Conservation (phyloP, 2,113 vertebrate species). For the Pyxicephalus adspersus region DNA sequence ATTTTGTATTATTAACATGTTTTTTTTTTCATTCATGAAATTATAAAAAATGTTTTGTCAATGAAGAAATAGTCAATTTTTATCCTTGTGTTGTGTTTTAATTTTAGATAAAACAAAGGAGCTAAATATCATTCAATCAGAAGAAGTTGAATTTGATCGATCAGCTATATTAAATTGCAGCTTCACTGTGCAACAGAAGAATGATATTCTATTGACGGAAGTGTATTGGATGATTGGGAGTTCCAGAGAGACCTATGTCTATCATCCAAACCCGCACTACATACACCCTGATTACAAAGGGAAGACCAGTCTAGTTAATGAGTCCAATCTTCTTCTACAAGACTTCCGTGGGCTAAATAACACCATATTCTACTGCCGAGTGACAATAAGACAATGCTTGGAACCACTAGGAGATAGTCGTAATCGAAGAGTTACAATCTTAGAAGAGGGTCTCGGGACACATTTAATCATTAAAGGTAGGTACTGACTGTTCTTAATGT, state of each 20-base stretch:
- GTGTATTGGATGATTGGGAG: slow-evolving; percentile 32
- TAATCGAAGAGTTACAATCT: neutral
- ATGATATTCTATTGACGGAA: neutral
- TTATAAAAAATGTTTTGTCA: too few species aligned
- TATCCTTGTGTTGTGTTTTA: neutral
- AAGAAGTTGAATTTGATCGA: neutral
- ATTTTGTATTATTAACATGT: too few species aligned
- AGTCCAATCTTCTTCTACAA: slow-evolving; percentile 22
- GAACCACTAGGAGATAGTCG: rapidly evolving
- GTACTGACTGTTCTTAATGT: neutral
- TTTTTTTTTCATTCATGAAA: too few species aligned
- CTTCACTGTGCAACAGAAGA: neutral
- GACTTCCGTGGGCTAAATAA: slow-evolving; percentile 24
- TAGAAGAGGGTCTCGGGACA: slow-evolving; percentile 33
- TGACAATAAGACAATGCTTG: slow-evolving; percentile 19
- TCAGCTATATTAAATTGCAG: slow-evolving; percentile 7
- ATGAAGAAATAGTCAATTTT: too few species aligned
- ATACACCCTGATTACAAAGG: slow-evolving; percentile 33
- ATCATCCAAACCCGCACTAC: slow-evolving; percentile 23
- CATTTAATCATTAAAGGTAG: neutral
- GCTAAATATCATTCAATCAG: neutral
- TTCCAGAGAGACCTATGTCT: slow-evolving; percentile 20
- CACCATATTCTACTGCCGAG: slow-evolving; percentile 34
- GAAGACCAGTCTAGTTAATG: slow-evolving; percentile 8
- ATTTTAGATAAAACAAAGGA: neutral